Evolutionary conservation across 2,888 invertebrate species (phyloP).

Genomic region (Lasioglossum vierecki): DNA sequence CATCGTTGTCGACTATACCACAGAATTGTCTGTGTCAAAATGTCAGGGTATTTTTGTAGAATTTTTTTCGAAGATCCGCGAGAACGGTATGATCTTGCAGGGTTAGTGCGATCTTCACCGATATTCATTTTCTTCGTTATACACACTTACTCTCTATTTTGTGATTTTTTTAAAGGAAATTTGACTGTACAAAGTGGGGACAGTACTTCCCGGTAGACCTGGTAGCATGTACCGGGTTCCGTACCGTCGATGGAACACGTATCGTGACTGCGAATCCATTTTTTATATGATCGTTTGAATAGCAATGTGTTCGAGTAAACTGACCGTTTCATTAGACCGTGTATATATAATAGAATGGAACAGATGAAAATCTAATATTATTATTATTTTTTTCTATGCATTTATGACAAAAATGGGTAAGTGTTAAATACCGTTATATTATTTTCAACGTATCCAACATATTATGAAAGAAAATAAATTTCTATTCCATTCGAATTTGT

Average conservation of each 20-base stretch:
- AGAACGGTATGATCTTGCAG: neutral
- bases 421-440: too few species aligned
- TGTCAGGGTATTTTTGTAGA: neutral
- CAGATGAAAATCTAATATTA: too few species aligned
- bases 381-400: too few species aligned
- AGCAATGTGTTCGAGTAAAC: too few species aligned
- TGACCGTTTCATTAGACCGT: neutral
- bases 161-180: neutral
- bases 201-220: neutral
- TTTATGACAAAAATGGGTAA: too few species aligned
- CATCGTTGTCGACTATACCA: neutral
- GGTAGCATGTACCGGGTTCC: neutral
- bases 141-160: neutral
- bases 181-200: neutral
- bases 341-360: neutral
- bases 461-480: too few species aligned
- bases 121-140: neutral
- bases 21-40: neutral
- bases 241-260: conserved; percentile 24
- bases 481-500: too few species aligned
- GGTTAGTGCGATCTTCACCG: neutral
- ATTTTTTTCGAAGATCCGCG: neutral
- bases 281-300: neutral
- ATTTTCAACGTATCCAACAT: too few species aligned
- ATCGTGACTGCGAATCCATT: conserved; percentile 5